Base-by-base conservation (phyloP, 2,113 vertebrate species). In the Crotophaga sulcirostris region DNA sequence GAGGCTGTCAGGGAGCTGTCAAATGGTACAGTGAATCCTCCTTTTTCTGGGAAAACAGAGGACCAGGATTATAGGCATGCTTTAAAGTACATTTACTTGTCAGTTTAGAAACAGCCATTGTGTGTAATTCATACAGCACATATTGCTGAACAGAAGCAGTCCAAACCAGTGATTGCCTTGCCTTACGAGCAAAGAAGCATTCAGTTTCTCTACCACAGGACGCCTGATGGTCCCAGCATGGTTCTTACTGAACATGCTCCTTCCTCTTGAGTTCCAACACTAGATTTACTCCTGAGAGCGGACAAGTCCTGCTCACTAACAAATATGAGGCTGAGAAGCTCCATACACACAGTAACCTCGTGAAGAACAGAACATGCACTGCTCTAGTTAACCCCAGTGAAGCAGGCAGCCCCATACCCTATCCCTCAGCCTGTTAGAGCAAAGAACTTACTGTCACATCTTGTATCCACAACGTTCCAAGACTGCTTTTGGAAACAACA, bases 341-440 rank as follows among this genome's bases (percentile, higher is more conserved):
- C 58, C 36, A 52, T 11, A 54, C 33, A 56, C 15, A 52, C 20
- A 44, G 36, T 5, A 49, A n/a, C 11, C 28, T 2, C 20, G 14
- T 0, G 26, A 69, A 56, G 34, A 6, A 29, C 33, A 84, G 36
- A 82, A 62, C 24, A 16, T 3, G 11, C 10, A n/a, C 56, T 60
- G 59, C 45, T 29, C 29, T 16, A 3, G 0, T 29, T n/a, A 55
- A 52, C 4, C 25, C 34, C 38, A 44, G 24, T 6, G 42, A 60
- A 74, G 51, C 17, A 26, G 33, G 49, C 51, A 58, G 56, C 28
- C 66, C 62, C 0, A 0, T 9, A 12, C 25, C 34, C 47, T 34
- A 24, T 2, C 10, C 16, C 7, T 5, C 34, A n/a, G 14, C 28
- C 51, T 0, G 1, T 0, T 26, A 23, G 19, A 56, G 23, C 25